A percentile compares a stretch with the other conserved stretches of the same genome.
Conservation (phyloP, 1,140 invertebrate species). For the Megathymus violae region DNA sequence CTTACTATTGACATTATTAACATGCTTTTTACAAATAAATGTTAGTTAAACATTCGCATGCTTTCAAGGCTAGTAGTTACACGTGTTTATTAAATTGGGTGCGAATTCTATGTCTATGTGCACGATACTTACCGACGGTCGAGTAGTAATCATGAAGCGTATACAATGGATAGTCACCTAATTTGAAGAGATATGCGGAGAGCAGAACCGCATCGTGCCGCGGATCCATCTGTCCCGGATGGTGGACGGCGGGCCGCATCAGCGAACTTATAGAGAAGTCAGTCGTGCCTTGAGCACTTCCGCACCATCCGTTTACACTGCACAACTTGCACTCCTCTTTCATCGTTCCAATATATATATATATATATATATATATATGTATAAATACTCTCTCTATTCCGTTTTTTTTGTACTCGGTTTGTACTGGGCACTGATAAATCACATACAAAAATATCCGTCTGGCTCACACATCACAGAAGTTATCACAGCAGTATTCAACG, state of each 20-base stretch:
- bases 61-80: constrained; percentile 7
- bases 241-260: constrained; percentile 71
- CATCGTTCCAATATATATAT: constrained; percentile 71
- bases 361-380: too few species aligned
- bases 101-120: constrained; percentile 48
- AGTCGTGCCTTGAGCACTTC: constrained; percentile 56
- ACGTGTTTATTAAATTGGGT: constrained; percentile 39
- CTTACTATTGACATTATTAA: not conserved
- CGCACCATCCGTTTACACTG: constrained; percentile 69
- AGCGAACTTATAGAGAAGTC: constrained; percentile 80
- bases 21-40: not conserved
- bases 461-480: constrained; percentile 76
- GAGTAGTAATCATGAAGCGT: constrained; percentile 78
- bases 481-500: constrained; percentile 79
- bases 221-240: constrained; percentile 61
- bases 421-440: constrained; percentile 82
- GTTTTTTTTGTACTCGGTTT: constrained; percentile 83
- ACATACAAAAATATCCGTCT: constrained; percentile 82
- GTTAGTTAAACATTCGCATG: not conserved
- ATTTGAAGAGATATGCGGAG: constrained; percentile 81
- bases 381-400: constrained; percentile 71
- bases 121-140: constrained; percentile 76
- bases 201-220: constrained; percentile 77
- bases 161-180: constrained; percentile 83
- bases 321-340: constrained; percentile 83